Conservation (phyloP, 2,797 vertebrate species). For the Enteromius treurensis region DNA sequence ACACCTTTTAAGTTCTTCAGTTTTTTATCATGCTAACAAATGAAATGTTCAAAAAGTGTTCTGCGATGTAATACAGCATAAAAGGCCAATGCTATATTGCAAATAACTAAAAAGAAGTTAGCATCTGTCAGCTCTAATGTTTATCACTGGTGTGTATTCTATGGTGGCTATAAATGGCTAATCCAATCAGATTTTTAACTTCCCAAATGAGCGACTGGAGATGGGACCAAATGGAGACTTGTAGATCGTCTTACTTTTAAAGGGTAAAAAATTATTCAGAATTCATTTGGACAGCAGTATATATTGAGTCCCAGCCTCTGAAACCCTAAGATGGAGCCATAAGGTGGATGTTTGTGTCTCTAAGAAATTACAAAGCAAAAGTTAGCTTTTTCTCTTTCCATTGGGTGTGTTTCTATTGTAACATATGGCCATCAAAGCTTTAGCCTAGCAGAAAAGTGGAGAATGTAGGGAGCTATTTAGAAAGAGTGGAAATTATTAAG, state of each 20-base stretch:
- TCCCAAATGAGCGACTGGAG: too few relatives aligned
- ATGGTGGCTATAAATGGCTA: not conserved
- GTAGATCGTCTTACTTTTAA: conserved; percentile 50
- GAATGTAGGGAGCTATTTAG: conserved; percentile 57
- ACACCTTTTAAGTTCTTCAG: conserved; percentile 56
- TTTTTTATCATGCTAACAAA: not conserved
- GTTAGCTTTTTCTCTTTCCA: conserved; percentile 49
- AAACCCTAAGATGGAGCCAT: conserved; percentile 17
- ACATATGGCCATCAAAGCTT: conserved; percentile 64
- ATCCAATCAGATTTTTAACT: conserved; percentile 13
- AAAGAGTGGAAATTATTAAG: conserved; percentile 63
- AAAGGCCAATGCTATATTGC: not conserved
- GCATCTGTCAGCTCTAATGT: not conserved
- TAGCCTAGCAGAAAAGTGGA: conserved; percentile 27
- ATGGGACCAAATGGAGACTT: conserved; percentile 50
- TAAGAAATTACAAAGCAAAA: conserved; percentile 23
- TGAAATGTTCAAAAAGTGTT: not conserved
- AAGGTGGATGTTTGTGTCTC: conserved; percentile 37
- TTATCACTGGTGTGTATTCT: not conserved
- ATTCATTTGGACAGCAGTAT: conserved; percentile 54
- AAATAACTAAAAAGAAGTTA: not conserved
- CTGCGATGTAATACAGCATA: not conserved
- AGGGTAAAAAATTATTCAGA: conserved; percentile 53
- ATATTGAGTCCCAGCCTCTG: conserved; percentile 5
- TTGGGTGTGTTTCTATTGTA: conserved; percentile 60